Conservation (phyloP, 2,113 vertebrate genomes). For the Neogobius melanostomus region DNA sequence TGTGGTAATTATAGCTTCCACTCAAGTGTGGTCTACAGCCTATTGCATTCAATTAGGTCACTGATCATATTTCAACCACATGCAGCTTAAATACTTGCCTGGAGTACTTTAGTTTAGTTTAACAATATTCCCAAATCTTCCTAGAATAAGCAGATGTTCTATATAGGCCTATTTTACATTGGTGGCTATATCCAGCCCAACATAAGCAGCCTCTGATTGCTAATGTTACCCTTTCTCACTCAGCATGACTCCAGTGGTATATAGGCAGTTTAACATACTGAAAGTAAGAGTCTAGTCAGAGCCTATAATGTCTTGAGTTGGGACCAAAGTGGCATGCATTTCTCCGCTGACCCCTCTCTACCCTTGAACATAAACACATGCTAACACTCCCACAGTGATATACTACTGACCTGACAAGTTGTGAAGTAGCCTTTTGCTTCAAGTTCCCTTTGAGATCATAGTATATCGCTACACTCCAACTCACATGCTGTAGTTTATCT, state of each 20-base stretch:
- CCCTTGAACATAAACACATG: slow-evolving; percentile 1
- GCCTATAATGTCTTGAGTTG: background rate
- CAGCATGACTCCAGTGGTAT: background rate
- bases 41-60: no score
- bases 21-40: no score
- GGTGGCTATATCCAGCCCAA: no score
- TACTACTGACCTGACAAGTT: slow-evolving; percentile 5
- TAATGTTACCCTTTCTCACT: background rate
- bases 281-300: background rate
- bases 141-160: no score
- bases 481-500: background rate
- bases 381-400: slow-evolving; percentile 4
- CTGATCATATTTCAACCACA: no score
- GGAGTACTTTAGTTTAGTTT: no score
- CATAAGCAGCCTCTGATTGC: no score
- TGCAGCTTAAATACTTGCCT: no score
- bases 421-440: background rate
- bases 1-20: no score
- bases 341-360: background rate
- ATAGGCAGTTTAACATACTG: background rate
- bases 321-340: background rate
- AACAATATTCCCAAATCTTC: no score
- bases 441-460: background rate
- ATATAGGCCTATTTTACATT: no score
- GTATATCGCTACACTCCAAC: background rate